Evolutionary conservation across 2,797 vertebrate species (phyloP).

Genomic region (Mycteria americana): DNA sequence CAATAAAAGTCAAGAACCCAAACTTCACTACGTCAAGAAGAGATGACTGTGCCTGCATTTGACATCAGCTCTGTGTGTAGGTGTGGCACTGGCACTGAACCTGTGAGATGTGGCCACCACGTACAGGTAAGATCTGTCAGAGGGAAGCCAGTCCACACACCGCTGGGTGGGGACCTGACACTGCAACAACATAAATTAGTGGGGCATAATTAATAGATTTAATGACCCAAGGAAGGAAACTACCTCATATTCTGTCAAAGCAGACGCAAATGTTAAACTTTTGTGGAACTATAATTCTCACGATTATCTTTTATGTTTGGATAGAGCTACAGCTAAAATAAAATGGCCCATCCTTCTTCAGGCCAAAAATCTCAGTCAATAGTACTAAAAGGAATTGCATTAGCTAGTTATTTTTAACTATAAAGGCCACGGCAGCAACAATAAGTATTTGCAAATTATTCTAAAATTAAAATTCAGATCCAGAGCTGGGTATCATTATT

Average conservation of each 20-base stretch:
- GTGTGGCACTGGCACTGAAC: background rate
- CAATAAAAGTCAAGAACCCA: background rate
- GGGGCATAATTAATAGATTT: background rate
- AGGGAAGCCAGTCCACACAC: accelerated
- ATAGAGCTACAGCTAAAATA: background rate
- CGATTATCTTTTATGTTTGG: background rate
- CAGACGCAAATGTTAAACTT: background rate
- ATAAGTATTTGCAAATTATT: background rate
- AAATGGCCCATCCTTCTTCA: background rate
- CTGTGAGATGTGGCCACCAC: background rate
- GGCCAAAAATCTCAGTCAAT: background rate
- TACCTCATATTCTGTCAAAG: background rate
- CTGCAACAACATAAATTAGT: background rate
- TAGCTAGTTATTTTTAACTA: background rate
- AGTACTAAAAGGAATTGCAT: background rate
- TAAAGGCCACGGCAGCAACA: background rate
- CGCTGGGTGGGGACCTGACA: background rate
- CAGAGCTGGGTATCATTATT: background rate
- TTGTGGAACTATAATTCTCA: background rate
- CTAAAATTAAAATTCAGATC: background rate
- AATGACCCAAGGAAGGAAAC: background rate
- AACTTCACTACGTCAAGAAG: background rate
- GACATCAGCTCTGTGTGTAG: accelerated
- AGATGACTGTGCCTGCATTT: background rate
- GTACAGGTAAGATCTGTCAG: background rate